Conservation (phyloP, 2,113 vertebrate species). For the Albula goreensis region DNA sequence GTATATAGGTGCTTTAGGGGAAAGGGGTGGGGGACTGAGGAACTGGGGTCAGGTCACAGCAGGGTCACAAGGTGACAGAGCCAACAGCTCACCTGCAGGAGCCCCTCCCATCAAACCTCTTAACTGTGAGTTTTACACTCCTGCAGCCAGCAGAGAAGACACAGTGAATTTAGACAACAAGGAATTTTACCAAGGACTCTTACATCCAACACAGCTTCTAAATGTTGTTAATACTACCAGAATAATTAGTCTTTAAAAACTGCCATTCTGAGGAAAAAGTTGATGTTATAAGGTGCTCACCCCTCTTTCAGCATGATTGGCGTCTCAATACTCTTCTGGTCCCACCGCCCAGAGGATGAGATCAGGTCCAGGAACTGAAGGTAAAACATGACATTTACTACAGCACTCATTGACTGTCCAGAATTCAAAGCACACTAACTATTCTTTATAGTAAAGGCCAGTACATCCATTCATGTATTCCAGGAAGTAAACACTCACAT, state of each 20-base stretch:
- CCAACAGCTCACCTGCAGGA: conserved; percentile 78
- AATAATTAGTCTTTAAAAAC: neutral
- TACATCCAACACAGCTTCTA: conserved; percentile 28
- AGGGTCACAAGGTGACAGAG: conserved; percentile 46
- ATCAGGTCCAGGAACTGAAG: conserved; percentile 93
- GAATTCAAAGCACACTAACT: neutral
- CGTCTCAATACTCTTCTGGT: conserved; percentile 93
- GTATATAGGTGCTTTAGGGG: neutral
- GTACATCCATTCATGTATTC: neutral
- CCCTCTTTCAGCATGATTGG: conserved; percentile 97
- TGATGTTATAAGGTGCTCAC: conserved; percentile 70
- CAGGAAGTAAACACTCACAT: conserved; percentile 74
- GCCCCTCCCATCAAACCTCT: conserved; percentile 85
- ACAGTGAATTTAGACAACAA: conserved; percentile 61
- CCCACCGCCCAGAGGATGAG: conserved; percentile 93
- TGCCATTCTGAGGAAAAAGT: neutral
- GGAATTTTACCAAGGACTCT: neutral
- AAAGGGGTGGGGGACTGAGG: conserved; percentile 15
- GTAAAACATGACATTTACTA: conserved; percentile 32
- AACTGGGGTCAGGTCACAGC: conserved; percentile 25
- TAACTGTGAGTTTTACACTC: conserved; percentile 85
- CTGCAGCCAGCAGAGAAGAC: conserved; percentile 76
- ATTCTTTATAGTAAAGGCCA: neutral
- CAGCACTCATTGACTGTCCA: neutral
- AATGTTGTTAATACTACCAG: neutral